Evolutionary conservation across 2,888 invertebrate species (phyloP).

Genomic region (Sepioteuthis lessoniana): DNA sequence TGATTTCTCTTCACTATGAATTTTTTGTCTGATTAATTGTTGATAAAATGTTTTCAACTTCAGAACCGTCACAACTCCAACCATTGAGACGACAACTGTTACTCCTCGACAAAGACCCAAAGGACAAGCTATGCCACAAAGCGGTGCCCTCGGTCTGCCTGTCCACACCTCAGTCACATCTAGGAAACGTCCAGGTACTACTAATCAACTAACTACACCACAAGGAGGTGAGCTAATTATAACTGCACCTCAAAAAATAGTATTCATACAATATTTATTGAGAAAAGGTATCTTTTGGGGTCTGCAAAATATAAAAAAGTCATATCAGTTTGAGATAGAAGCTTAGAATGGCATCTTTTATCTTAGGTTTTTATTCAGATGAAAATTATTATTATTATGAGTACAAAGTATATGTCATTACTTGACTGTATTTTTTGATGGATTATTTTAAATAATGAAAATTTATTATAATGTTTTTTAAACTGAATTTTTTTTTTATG

Average conservation of each 20-base stretch:
- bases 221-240: conserved; percentile 53
- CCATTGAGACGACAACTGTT: conserved; percentile 84
- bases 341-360: no score
- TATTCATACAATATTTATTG: not conserved
- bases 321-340: no score
- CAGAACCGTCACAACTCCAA: conserved; percentile 58
- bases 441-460: no score
- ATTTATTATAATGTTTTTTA: no score
- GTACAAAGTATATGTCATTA: no score
- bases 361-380: no score
- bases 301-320: no score
- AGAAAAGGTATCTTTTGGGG: no score
- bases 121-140: conserved; percentile 72
- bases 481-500: no score
- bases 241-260: not conserved
- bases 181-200: conserved; percentile 64
- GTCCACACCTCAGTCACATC: conserved; percentile 71
- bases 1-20: no score
- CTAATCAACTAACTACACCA: conserved; percentile 60
- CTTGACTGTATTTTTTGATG: no score
- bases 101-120: conserved; percentile 89
- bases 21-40: not conserved
- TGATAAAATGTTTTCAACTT: conserved; percentile 43
- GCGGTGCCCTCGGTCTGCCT: conserved; percentile 65
- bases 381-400: no score